Conservation (phyloP, 2,797 vertebrate genomes). For the Pangasius mekongensis region DNA sequence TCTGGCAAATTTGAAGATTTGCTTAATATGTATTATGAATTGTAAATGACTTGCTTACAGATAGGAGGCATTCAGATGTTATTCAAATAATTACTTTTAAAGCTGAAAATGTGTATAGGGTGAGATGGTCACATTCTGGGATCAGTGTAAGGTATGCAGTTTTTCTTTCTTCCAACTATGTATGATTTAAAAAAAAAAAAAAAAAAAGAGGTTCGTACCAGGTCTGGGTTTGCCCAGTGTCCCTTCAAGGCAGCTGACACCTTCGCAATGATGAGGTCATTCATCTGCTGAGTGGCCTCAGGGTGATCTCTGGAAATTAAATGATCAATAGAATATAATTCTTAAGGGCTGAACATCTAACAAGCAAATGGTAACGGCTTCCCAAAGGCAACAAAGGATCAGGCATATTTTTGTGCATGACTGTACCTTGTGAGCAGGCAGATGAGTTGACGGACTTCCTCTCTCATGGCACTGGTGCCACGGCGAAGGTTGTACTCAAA, state of each 20-base stretch:
- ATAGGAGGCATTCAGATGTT: background rate
- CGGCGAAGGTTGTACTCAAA: conserved; percentile 96
- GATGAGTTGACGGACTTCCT: conserved; percentile 96
- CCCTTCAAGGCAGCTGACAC: conserved; percentile 96
- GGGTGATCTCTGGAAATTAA: conserved; percentile 86
- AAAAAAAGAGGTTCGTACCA: conserved; percentile 76
- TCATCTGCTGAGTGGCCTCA: conserved; percentile 98
- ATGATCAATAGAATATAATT: background rate
- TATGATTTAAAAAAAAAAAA: too few species aligned
- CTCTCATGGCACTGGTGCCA: conserved; percentile 90
- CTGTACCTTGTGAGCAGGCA: conserved; percentile 94
- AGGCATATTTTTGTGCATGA: too few species aligned
- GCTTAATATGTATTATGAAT: background rate
- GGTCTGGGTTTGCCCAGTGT: conserved; percentile 97
- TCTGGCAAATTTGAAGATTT: background rate
- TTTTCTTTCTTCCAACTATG: too few species aligned
- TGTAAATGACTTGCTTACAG: background rate
- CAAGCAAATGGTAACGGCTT: background rate
- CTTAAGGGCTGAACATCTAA: background rate
- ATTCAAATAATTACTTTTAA: background rate
- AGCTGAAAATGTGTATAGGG: background rate
- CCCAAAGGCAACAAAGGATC: background rate
- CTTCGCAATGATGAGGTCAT: conserved; percentile 95
- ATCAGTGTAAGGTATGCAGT: background rate
- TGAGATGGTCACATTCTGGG: background rate